phyloP scores from a whole-genome alignment of 2,888 invertebrate genomes.

The Rotaria magnacalcarata region DNA sequence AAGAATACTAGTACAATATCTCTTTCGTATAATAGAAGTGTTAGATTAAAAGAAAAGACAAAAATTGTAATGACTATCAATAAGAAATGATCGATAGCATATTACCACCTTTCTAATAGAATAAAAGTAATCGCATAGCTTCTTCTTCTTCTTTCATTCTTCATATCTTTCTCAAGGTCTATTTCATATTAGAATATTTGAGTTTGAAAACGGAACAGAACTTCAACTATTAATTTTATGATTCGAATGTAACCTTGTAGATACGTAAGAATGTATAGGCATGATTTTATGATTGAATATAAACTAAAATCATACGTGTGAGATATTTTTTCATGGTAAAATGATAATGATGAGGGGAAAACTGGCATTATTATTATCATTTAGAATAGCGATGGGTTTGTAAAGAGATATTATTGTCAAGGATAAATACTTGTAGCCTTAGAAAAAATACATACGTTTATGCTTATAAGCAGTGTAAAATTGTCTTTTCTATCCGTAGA shows the following conservation, averaged over 20 bases:
- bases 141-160: not conserved
- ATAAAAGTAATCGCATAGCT: not conserved
- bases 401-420: not conserved
- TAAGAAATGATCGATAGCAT: too few relatives aligned
- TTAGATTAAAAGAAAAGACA: too few relatives aligned
- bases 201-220: not conserved
- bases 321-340: not conserved
- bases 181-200: not conserved
- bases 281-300: not conserved
- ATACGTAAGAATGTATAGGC: not conserved
- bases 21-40: not conserved
- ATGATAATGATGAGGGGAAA: not conserved
- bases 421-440: not conserved
- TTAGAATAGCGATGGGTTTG: not conserved
- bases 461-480: not conserved
- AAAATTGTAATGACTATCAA: too few relatives aligned
- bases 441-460: not conserved
- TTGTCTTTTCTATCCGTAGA: not conserved
- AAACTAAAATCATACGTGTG: not conserved
- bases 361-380: not conserved
- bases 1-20: not conserved
- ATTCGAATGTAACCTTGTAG: not conserved
- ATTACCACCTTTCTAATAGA: too few relatives aligned
- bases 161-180: not conserved
- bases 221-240: not conserved